These are phyloP conservation scores for Balearica regulorum DNA, from an alignment of 2,797 vertebrate species.

Conservation along the genomic window DNA sequence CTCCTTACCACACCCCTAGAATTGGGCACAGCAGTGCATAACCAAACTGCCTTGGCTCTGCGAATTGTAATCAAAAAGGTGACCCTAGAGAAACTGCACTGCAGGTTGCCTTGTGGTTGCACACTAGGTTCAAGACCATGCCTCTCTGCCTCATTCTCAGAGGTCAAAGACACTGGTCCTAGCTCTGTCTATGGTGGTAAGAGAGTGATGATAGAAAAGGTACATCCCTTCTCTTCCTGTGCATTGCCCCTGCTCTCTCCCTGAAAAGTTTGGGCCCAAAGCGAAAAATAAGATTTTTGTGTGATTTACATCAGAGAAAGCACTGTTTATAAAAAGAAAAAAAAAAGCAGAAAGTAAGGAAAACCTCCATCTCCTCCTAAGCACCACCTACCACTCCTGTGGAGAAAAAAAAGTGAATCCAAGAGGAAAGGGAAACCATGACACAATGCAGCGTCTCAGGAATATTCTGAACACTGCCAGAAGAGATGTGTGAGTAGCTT, in stretches of 20 bases:
- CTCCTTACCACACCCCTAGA: neutral
- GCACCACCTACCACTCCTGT: neutral
- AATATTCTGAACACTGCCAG: neutral
- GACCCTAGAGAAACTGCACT: neutral
- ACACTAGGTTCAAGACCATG: neutral
- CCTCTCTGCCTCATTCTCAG: neutral
- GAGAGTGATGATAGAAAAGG: neutral
- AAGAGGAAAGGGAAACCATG: neutral
- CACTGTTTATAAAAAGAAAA: neutral
- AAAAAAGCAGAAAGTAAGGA: neutral
- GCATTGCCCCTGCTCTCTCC: neutral
- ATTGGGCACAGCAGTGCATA: neutral
- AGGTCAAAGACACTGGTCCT: neutral
- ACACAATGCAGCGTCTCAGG: neutral
- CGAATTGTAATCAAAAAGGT: neutral
- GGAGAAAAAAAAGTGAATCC: neutral
- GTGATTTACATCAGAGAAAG: neutral
- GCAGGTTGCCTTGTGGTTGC: neutral
- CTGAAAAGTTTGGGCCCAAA: neutral
- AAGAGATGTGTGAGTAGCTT: neutral
- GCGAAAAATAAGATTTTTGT: neutral
- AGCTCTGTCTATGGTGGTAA: neutral
- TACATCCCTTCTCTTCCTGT: neutral
- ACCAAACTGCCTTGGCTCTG: neutral
- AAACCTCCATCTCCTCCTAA: neutral